Percentiles rank a stretch among this genome's conserved stretches.
phyloP scores from a whole-genome alignment of 2,113 vertebrate species.

The Ramphastos sulfuratus region DNA sequence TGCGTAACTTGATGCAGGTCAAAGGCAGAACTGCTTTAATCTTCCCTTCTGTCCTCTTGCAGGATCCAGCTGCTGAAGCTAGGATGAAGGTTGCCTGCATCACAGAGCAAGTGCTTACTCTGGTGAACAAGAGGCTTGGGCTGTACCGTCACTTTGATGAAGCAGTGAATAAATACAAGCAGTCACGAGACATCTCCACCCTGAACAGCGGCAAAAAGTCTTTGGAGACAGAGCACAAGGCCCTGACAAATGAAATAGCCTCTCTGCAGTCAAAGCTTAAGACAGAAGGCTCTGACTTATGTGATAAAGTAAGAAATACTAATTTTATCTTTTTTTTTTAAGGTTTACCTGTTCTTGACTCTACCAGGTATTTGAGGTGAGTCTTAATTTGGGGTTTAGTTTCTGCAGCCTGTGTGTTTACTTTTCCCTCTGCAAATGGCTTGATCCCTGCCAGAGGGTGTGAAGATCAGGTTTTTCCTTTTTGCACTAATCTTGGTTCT shows the following conservation, averaged over 20 bases:
- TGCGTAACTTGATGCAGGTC: not conserved
- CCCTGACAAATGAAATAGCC: conserved; percentile 87
- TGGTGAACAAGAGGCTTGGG: conserved; percentile 95
- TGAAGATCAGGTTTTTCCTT: not conserved
- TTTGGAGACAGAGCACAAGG: conserved; percentile 91
- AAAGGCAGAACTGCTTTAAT: not conserved
- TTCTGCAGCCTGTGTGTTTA: not conserved
- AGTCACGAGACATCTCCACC: conserved; percentile 89
- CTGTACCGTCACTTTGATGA: conserved; percentile 97
- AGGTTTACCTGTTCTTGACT: not conserved
- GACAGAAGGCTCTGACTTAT: conserved; percentile 92
- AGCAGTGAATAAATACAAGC: conserved; percentile 95
- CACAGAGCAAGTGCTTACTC: conserved; percentile 94
- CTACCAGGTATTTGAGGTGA: not conserved
- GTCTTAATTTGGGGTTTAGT: not conserved
- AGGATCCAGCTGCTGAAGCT: conserved; percentile 97
- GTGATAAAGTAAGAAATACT: conserved; percentile 86
- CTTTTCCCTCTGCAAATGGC: not conserved
- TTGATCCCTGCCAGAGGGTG: not conserved
- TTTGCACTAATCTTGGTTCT: not conserved
- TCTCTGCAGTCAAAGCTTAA: conserved; percentile 92
- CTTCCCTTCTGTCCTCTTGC: not conserved
- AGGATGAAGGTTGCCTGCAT: conserved; percentile 99
- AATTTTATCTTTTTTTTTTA: not conserved
- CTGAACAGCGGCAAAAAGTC: conserved; percentile 91